A percentile compares a stretch with the other conserved stretches of the same genome.
Conservation (phyloP, 1,140 invertebrate species). For the Drosophila pandora region DNA sequence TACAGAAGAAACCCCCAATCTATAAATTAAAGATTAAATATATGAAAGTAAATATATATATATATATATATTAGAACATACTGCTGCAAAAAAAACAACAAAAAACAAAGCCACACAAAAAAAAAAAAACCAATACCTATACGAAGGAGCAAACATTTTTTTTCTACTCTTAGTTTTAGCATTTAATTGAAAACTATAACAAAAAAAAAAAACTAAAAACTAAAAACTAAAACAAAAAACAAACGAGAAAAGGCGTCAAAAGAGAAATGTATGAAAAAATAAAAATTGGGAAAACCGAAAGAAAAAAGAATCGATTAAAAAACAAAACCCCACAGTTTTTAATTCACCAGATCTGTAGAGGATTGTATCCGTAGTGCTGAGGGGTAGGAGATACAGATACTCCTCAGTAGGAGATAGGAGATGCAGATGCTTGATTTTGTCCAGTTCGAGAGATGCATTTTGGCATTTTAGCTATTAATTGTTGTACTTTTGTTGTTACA, state of each 20-base stretch:
- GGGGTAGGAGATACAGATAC: not conserved
- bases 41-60: slow-evolving; percentile 25
- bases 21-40: slow-evolving; percentile 6
- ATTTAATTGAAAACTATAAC: slow-evolving; percentile 37
- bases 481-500: slow-evolving; percentile 53
- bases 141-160: slow-evolving; percentile 31
- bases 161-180: slow-evolving; percentile 60
- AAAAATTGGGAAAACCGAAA: slow-evolving; percentile 33
- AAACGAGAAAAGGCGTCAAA: not conserved
- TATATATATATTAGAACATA: slow-evolving; percentile 21
- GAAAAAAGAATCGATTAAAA: slow-evolving; percentile 24
- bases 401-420: not conserved
- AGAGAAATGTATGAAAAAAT: slow-evolving; percentile 44
- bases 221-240: slow-evolving; percentile 8
- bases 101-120: slow-evolving; percentile 1
- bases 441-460: slow-evolving; percentile 1
- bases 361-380: not conserved
- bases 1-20: slow-evolving; percentile 15
- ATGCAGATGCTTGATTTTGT: not conserved
- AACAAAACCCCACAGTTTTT: slow-evolving; percentile 34
- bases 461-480: slow-evolving; percentile 23
- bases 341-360: slow-evolving; percentile 28
- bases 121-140: slow-evolving; percentile 5
- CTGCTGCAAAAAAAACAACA: slow-evolving; percentile 18
- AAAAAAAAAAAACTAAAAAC: slow-evolving; percentile 12